A percentile compares a stretch with the other conserved stretches of the same genome.
These are phyloP conservation scores for Myotis findleyi DNA, from an alignment of 2,797 vertebrate species.

Conservation along the genomic window DNA sequence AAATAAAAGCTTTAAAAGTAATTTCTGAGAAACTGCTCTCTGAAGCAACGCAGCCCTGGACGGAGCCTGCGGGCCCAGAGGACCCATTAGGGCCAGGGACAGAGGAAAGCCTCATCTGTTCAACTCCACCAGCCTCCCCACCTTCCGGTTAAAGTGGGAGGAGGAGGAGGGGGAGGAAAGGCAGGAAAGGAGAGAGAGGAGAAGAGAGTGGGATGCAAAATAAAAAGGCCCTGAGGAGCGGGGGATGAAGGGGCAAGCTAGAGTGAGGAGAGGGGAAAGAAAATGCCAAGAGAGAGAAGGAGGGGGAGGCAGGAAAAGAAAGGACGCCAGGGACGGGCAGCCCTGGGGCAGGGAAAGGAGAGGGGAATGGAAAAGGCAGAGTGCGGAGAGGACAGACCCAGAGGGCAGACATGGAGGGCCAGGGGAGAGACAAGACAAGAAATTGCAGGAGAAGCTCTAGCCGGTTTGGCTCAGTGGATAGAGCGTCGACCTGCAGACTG, in stretches of 20 bases:
- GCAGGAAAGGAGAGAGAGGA: neutral
- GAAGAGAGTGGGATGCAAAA: neutral
- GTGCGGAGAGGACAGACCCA: neutral
- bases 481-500: too few species aligned
- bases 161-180: neutral
- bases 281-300: neutral
- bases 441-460: neutral
- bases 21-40: neutral
- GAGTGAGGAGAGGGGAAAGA: neutral
- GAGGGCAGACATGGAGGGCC: too few species aligned
- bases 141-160: neutral
- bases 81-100: too few species aligned
- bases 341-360: neutral
- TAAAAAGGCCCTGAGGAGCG: neutral
- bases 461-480: too few species aligned
- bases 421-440: neutral
- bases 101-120: neutral
- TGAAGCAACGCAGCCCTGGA: neutral
- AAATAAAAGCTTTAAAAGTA: neutral
- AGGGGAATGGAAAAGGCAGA: too few species aligned
- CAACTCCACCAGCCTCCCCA: too few species aligned
- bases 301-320: neutral
- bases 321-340: fast-evolving
- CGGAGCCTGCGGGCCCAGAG: fast-evolving
- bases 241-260: neutral